A percentile compares a stretch with the other conserved stretches of the same genome.
These are phyloP conservation scores for Drosophila trapezifrons DNA, from an alignment of 1,140 invertebrate genomes.

Conservation along the genomic window DNA sequence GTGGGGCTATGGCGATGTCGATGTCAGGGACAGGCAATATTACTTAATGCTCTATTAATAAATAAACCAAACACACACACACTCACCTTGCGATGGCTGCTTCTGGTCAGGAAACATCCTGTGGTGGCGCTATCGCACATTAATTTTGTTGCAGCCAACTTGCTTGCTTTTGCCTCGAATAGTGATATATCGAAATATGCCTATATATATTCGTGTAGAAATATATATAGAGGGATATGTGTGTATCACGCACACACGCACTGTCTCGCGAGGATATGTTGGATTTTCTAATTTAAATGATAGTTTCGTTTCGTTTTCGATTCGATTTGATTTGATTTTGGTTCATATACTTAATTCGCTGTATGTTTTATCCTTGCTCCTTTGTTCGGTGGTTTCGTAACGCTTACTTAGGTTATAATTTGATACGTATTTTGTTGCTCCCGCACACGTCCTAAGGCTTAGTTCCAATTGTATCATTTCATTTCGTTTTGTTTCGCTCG, in stretches of 20 bases:
- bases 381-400: conserved; percentile 55
- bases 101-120: conserved; percentile 88
- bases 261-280: conserved; percentile 25
- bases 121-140: conserved; percentile 89
- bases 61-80: conserved; percentile 33
- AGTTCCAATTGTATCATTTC: conserved; percentile 64
- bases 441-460: conserved; percentile 62
- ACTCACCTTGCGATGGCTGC: conserved; percentile 86
- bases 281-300: conserved; percentile 62
- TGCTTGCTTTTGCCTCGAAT: conserved; percentile 36
- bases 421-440: conserved; percentile 72
- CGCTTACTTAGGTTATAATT: conserved; percentile 72
- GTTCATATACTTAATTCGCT: conserved; percentile 53
- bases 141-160: conserved; percentile 84
- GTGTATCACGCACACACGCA: conserved; percentile 21
- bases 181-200: conserved; percentile 37
- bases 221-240: conserved; percentile 12
- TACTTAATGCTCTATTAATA: conserved; percentile 54
- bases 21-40: conserved; percentile 27
- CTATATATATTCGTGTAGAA: conserved; percentile 23
- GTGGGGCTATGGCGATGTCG: not conserved
- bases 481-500: conserved; percentile 52
- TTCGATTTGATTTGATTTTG: conserved; percentile 20
- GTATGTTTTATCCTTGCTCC: conserved; percentile 42
- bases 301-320: conserved; percentile 48